Evolutionary conservation across 2,888 invertebrate genomes (phyloP).

Genomic region (Drosophila gaucha): DNA sequence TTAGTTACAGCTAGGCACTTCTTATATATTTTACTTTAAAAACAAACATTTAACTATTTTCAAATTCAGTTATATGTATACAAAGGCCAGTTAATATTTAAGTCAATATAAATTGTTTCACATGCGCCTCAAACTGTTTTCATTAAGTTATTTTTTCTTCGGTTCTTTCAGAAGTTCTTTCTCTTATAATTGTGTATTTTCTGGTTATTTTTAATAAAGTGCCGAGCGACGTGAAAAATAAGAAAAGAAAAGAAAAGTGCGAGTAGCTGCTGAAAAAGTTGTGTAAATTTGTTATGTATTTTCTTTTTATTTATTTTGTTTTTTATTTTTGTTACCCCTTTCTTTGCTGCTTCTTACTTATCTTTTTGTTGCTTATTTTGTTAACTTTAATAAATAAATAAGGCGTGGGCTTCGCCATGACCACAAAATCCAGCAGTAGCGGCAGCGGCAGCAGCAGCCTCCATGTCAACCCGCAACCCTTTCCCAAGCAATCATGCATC

Average conservation of each 20-base stretch:
- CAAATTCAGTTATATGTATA: no score
- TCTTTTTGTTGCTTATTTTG: slow-evolving; percentile 31
- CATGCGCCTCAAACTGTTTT: rapidly evolving
- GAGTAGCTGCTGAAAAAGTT: slow-evolving; percentile 53
- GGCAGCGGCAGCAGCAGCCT: slow-evolving; percentile 22
- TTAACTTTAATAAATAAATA: slow-evolving; percentile 77
- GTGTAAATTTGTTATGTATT: slow-evolving; percentile 78
- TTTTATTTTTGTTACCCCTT: slow-evolving; percentile 11
- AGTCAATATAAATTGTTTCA: no score
- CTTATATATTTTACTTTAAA: no score
- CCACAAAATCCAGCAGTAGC: slow-evolving; percentile 45
- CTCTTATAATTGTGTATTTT: slow-evolving; percentile 21
- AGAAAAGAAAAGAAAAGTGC: slow-evolving; percentile 29
- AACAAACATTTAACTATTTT: no score
- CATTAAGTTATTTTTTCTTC: slow-evolving; percentile 11
- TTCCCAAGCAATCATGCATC: slow-evolving; percentile 72
- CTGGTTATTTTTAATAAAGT: slow-evolving; percentile 75
- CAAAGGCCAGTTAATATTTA: no score
- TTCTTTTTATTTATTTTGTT: slow-evolving; percentile 25
- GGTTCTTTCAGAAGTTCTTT: not conserved
- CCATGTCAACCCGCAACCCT: slow-evolving; percentile 32
- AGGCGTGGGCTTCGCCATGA: slow-evolving; percentile 39
- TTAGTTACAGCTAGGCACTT: no score
- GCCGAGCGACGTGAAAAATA: slow-evolving; percentile 32
- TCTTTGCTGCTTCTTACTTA: slow-evolving; percentile 15